phyloP scores from a whole-genome alignment of 2,888 invertebrate species.

The Stenodera caucasica region DNA sequence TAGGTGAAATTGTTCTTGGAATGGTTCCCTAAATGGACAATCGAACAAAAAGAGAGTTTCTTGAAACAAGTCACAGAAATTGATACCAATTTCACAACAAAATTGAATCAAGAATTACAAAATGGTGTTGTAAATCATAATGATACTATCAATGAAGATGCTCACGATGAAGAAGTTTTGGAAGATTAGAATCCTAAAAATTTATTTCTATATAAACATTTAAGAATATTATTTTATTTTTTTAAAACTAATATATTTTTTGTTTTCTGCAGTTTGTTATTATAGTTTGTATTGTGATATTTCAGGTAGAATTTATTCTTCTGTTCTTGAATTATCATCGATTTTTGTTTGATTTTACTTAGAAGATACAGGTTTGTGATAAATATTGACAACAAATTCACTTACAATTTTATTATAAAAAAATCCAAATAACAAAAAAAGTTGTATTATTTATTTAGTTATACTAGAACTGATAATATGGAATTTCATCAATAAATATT shows the following conservation, averaged over 20 bases:
- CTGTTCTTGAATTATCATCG: not conserved
- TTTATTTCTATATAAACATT: not conserved
- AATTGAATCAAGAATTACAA: slow-evolving; percentile 63
- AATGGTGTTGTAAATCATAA: slow-evolving; percentile 44
- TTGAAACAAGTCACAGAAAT: slow-evolving; percentile 70
- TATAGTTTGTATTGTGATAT: slow-evolving; percentile 42
- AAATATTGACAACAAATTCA: not conserved
- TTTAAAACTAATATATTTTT: slow-evolving; percentile 49
- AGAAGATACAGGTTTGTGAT: not conserved
- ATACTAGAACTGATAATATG: not conserved
- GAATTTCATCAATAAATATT: not conserved
- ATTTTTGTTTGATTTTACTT: not conserved
- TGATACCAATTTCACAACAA: slow-evolving; percentile 72
- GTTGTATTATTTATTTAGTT: not conserved
- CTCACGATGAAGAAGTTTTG: slow-evolving; percentile 39
- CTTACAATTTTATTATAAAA: not conserved
- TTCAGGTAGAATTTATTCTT: not conserved
- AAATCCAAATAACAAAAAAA: not conserved
- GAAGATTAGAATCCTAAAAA: slow-evolving; percentile 37
- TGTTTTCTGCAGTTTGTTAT: slow-evolving; percentile 41
- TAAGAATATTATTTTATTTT: slow-evolving; percentile 49
- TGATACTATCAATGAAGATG: slow-evolving; percentile 21
- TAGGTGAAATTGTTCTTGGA: slow-evolving; percentile 81
- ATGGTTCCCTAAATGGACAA: slow-evolving; percentile 80
- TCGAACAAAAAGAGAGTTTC: slow-evolving; percentile 71